Percentiles rank a stretch among this genome's conserved stretches.
Conservation (phyloP, 2,797 vertebrate species). For the Acipenser transmontanus region DNA sequence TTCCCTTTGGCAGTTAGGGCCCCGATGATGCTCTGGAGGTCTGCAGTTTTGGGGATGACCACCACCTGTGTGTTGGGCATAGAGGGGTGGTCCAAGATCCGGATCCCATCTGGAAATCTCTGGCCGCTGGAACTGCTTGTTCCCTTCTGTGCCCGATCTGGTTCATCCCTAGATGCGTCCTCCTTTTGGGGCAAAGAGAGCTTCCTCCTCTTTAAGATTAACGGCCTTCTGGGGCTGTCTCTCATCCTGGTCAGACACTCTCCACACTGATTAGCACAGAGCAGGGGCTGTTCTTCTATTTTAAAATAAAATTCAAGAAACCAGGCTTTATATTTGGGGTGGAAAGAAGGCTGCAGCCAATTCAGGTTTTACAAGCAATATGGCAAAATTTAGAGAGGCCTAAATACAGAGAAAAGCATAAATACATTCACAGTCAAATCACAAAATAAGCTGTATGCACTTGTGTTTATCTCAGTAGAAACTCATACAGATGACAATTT, state of each 20-base stretch:
- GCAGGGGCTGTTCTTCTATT: conserved; percentile 32
- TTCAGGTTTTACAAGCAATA: no score
- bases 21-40: conserved; percentile 79
- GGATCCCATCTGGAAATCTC: conserved; percentile 65
- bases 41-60: conserved; percentile 67
- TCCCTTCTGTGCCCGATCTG: conserved; percentile 13
- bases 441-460: no score
- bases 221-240: conserved; percentile 82
- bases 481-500: no score
- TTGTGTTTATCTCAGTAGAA: no score
- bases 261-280: conserved; percentile 44
- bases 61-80: conserved; percentile 81
- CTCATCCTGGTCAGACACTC: conserved; percentile 71
- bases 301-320: neutral
- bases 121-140: conserved; percentile 22
- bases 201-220: conserved; percentile 91
- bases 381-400: no score
- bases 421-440: no score
- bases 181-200: conserved; percentile 63
- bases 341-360: no score
- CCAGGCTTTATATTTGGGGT: no score
- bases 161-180: conserved; percentile 30
- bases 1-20: conserved; percentile 81
- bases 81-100: conserved; percentile 79
- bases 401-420: no score